These are phyloP conservation scores for Acrobasis suavella DNA, from an alignment of 2,888 invertebrate genomes.

Conservation along the genomic window DNA sequence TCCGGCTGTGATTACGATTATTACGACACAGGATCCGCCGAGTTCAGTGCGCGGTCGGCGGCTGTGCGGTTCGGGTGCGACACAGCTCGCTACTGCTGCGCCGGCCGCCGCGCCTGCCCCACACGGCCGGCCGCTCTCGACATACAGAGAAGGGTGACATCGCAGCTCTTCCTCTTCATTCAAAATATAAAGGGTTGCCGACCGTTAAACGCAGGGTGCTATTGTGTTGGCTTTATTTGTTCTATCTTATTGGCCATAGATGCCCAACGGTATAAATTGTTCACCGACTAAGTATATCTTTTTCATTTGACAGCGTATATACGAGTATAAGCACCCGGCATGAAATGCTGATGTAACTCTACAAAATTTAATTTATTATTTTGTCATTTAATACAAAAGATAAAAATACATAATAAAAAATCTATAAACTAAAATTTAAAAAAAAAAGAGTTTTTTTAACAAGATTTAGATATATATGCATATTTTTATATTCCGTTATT, in stretches of 20 bases:
- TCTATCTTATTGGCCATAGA: slow-evolving; percentile 30
- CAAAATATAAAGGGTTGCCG: slow-evolving; percentile 61
- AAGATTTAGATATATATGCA: too few species aligned
- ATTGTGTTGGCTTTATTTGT: slow-evolving; percentile 44
- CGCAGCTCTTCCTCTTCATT: slow-evolving; percentile 68
- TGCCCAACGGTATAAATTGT: slow-evolving; percentile 25
- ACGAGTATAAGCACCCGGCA: not conserved
- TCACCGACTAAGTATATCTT: not conserved
- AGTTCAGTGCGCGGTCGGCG: slow-evolving; percentile 54
- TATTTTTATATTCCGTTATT: too few species aligned
- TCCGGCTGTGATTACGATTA: slow-evolving; percentile 12
- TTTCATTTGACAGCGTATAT: not conserved
- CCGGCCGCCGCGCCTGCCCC: slow-evolving; percentile 53
- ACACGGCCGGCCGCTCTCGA: slow-evolving; percentile 47
- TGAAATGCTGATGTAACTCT: too few species aligned
- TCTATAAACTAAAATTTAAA: too few species aligned
- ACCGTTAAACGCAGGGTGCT: slow-evolving; percentile 47
- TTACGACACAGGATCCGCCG: slow-evolving; percentile 21
- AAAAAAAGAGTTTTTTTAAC: too few species aligned
- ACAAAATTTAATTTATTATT: too few species aligned
- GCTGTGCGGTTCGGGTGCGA: slow-evolving; percentile 76
- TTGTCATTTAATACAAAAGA: too few species aligned
- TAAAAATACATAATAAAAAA: too few species aligned
- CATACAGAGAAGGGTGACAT: slow-evolving; percentile 76
- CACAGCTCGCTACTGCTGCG: slow-evolving; percentile 71